These are phyloP conservation scores for Ceraclea dissimilis DNA, from an alignment of 2,888 invertebrate genomes.

Conservation along the genomic window DNA sequence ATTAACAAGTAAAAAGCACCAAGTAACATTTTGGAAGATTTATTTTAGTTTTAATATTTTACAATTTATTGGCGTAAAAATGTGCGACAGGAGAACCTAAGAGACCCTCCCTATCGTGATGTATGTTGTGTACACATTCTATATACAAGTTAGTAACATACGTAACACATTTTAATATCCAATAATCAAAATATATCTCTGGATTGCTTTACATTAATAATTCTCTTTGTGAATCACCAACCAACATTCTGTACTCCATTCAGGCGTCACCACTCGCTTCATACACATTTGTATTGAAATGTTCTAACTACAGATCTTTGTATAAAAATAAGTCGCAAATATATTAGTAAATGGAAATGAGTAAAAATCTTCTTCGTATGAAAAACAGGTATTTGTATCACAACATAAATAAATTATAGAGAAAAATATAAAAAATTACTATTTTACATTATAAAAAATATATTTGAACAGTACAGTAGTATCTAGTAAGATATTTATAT, in stretches of 20 bases:
- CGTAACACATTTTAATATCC: not conserved
- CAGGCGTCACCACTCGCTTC: not conserved
- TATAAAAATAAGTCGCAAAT: not conserved
- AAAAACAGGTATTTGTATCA: not conserved
- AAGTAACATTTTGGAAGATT: constrained; percentile 19
- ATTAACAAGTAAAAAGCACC: constrained; percentile 3
- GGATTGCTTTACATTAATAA: constrained; percentile 3
- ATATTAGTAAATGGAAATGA: not conserved
- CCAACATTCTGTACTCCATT: not conserved
- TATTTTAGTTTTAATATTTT: constrained; percentile 17
- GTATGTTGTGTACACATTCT: not conserved
- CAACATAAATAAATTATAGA: too few relatives aligned
- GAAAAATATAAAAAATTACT: not conserved
- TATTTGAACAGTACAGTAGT: not conserved
- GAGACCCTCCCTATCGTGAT: not conserved
- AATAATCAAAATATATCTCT: constrained; percentile 17
- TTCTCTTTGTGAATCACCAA: not conserved
- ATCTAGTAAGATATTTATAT: not conserved
- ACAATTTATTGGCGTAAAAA: constrained; percentile 9
- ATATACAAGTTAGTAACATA: not conserved
- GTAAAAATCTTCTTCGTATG: too few relatives aligned
- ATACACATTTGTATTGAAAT: not conserved
- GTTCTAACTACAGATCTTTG: not conserved
- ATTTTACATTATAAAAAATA: not conserved
- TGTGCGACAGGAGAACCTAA: not conserved